Conservation (phyloP, 2,797 vertebrate genomes). For the Oreochromis grahami region DNA sequence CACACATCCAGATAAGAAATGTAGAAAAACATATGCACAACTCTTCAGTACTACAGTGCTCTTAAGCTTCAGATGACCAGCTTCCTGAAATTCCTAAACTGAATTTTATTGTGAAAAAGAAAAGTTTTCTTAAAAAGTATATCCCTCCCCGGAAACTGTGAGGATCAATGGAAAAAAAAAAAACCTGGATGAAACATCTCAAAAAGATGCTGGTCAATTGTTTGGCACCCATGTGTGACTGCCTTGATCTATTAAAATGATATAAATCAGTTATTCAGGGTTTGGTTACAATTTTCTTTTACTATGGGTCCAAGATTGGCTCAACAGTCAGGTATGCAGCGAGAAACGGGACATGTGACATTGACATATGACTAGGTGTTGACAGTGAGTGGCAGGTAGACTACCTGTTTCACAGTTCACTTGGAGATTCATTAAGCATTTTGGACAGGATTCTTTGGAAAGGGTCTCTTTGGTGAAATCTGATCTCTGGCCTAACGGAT, state of each 20-base stretch:
- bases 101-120: neutral
- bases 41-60: neutral
- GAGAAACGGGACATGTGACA: constrained; percentile 31
- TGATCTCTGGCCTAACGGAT: constrained; percentile 50
- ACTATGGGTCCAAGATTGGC: constrained; percentile 17
- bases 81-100: neutral
- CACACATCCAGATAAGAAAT: neutral
- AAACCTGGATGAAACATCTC: neutral
- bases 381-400: constrained; percentile 66
- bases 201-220: constrained; percentile 33
- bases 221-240: constrained; percentile 14
- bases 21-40: neutral
- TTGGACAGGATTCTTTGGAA: constrained; percentile 64
- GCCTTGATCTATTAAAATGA: constrained; percentile 13
- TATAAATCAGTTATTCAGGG: constrained; percentile 26
- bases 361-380: constrained; percentile 65
- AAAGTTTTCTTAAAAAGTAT: neutral
- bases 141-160: neutral
- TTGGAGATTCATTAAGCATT: constrained; percentile 68
- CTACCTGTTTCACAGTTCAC: constrained; percentile 72
- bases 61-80: neutral
- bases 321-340: constrained; percentile 62
- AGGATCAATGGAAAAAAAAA: neutral
- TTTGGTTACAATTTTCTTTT: constrained; percentile 14
- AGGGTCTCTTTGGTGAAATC: constrained; percentile 38